phyloP scores from a whole-genome alignment of 2,113 vertebrate genomes.

The Equus quagga region DNA sequence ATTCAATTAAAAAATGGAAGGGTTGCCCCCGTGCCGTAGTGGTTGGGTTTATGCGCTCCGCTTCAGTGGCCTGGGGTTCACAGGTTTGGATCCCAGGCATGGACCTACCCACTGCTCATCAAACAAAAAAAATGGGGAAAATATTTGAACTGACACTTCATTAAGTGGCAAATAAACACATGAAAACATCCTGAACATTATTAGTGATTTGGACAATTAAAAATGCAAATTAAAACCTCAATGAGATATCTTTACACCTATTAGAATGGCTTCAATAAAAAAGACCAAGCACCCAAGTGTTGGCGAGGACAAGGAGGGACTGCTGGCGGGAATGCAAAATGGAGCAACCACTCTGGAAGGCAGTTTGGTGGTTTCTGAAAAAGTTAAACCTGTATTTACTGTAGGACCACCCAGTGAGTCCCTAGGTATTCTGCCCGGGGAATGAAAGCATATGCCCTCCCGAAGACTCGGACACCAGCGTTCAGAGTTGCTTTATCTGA shows the following conservation, averaged over 20 bases:
- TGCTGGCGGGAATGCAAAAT: neutral
- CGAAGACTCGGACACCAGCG: neutral
- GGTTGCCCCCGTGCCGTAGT: no score
- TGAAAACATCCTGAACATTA: neutral
- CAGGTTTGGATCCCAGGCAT: no score
- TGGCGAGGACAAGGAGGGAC: neutral
- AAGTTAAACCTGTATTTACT: neutral
- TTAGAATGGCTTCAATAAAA: neutral
- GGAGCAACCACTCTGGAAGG: neutral
- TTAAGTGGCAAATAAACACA: neutral
- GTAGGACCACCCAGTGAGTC: neutral
- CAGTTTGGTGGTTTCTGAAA: neutral
- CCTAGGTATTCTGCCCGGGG: neutral
- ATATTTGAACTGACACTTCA: neutral
- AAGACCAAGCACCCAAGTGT: neutral
- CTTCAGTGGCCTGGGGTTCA: no score
- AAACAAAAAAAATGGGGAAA: neutral
- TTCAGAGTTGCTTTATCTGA: neutral
- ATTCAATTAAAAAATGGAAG: neutral
- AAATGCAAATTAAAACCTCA: neutral
- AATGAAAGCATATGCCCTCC: neutral
- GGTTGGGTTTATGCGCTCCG: no score
- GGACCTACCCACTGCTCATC: no score
- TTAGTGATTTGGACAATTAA: neutral
- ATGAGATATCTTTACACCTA: neutral